Percentiles rank a stretch among this genome's conserved stretches.
These are phyloP conservation scores for Stramonita haemastoma DNA, from an alignment of 2,888 invertebrate genomes.

Conservation along the genomic window DNA sequence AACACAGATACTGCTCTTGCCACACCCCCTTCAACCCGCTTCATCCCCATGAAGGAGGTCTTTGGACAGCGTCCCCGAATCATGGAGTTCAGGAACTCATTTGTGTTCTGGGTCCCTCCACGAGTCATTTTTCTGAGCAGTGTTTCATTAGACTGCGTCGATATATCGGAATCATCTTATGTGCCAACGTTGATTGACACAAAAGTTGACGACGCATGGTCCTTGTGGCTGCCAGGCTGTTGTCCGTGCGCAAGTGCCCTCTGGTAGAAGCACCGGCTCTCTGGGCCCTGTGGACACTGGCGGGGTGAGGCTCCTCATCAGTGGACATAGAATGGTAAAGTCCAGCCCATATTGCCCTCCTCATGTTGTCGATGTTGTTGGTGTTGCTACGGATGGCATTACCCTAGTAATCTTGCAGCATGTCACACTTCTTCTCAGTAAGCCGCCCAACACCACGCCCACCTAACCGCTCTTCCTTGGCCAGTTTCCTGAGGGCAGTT, in stretches of 20 bases:
- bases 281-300: neutral
- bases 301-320: neutral
- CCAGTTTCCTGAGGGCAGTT: constrained; percentile 24
- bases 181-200: neutral
- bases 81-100: constrained; percentile 14
- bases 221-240: constrained; percentile 16
- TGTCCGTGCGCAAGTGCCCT: neutral
- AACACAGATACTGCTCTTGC: neutral
- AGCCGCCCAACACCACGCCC: constrained; percentile 29
- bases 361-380: neutral
- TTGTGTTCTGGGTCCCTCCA: constrained; percentile 23
- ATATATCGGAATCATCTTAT: neutral
- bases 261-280: constrained; percentile 20
- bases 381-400: neutral
- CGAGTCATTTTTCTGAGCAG: neutral
- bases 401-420: neutral
- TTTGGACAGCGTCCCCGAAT: neutral
- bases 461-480: constrained; percentile 18
- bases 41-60: neutral
- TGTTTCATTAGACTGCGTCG: neutral
- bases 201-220: neutral
- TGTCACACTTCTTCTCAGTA: constrained; percentile 19
- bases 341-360: neutral
- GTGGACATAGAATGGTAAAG: constrained; percentile 22
- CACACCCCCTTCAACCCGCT: neutral